These are phyloP conservation scores for Muntiacus muntjak DNA, from an alignment of 2,113 vertebrate species.

Conservation along the genomic window DNA sequence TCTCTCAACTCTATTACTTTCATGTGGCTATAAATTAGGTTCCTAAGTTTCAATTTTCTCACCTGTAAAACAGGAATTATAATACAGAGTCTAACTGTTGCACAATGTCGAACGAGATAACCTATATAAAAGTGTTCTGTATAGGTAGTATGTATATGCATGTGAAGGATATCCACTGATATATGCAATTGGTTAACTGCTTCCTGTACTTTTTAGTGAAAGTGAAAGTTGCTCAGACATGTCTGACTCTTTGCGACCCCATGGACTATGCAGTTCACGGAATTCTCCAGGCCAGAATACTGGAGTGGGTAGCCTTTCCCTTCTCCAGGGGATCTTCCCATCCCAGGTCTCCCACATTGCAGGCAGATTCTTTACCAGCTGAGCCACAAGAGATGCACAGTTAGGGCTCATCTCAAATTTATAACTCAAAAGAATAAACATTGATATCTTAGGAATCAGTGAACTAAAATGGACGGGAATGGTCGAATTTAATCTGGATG, in stretches of 20 bases:
- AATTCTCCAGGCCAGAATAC: not conserved
- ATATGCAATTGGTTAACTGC: not conserved
- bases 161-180: not conserved
- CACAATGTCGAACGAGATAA: not conserved
- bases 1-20: not conserved
- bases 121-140: not conserved
- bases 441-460: not conserved
- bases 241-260: not conserved
- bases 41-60: conserved; percentile 4
- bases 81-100: not conserved
- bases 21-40: not conserved
- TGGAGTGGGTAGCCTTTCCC: not conserved
- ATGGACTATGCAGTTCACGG: not conserved
- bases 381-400: not conserved
- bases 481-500: not conserved
- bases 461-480: not conserved
- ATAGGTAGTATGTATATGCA: not conserved
- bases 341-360: not conserved
- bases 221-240: not conserved
- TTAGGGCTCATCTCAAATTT: not conserved
- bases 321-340: not conserved
- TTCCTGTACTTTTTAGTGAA: conserved; percentile 16
- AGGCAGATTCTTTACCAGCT: not conserved
- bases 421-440: not conserved
- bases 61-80: conserved; percentile 5